Conservation (phyloP, 2,888 invertebrate species). For the Dexiosoma caninum region DNA sequence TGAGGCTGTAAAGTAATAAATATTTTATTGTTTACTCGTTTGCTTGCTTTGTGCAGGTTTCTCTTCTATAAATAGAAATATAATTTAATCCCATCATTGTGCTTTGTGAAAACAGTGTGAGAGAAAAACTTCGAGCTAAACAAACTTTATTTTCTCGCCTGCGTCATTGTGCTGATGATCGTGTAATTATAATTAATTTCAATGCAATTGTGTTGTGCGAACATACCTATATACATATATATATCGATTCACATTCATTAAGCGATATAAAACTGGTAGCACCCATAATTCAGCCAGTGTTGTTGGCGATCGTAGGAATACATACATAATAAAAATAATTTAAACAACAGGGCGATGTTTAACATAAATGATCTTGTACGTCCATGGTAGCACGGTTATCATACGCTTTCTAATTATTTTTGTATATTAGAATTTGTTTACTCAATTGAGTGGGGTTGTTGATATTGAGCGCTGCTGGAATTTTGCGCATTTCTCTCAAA, state of each 20-base stretch:
- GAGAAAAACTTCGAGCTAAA: slow-evolving; percentile 33
- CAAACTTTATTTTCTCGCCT: slow-evolving; percentile 53
- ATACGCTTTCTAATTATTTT: neutral
- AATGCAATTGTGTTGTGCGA: slow-evolving; percentile 4
- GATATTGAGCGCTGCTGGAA: slow-evolving; percentile 21
- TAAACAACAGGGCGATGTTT: too few species aligned
- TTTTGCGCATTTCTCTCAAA: slow-evolving; percentile 38
- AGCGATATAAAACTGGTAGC: slow-evolving; percentile 26
- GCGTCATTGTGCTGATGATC: slow-evolving; percentile 62
- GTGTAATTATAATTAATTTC: slow-evolving; percentile 61
- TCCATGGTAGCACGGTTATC: neutral
- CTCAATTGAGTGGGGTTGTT: slow-evolving; percentile 13
- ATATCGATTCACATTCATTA: slow-evolving; percentile 39
- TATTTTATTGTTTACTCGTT: slow-evolving; percentile 40
- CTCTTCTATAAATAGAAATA: slow-evolving; percentile 64
- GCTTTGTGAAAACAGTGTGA: slow-evolving; percentile 36
- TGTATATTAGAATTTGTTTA: neutral
- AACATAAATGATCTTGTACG: neutral
- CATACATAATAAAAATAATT: neutral
- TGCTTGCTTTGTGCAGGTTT: slow-evolving; percentile 51
- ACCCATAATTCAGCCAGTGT: slow-evolving; percentile 5
- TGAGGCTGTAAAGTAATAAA: slow-evolving; percentile 39
- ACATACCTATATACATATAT: slow-evolving; percentile 31
- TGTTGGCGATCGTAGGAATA: slow-evolving; percentile 15
- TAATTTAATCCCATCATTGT: slow-evolving; percentile 48